A percentile compares a stretch with the other conserved stretches of the same genome.
Evolutionary conservation across 2,888 invertebrate genomes (phyloP).

Genomic region (Colostygia pectinataria): DNA sequence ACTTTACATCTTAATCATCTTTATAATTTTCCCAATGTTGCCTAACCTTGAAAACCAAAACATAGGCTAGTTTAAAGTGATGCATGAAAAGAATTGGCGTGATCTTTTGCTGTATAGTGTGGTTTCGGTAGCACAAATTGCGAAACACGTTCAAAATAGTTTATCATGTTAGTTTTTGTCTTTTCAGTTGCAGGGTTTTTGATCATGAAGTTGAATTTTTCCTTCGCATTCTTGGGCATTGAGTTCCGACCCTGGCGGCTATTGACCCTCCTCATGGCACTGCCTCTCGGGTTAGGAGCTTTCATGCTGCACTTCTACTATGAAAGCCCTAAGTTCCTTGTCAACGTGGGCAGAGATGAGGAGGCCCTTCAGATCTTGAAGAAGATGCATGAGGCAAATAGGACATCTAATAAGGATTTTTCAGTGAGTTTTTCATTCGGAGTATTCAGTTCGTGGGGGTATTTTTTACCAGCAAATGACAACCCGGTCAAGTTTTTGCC

Average conservation of each 20-base stretch:
- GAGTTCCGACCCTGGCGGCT: conserved; percentile 69
- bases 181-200: conserved; percentile 65
- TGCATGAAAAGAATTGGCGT: no score
- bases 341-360: conserved; percentile 84
- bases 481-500: no score
- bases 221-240: conserved; percentile 55
- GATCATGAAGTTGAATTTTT: conserved; percentile 65
- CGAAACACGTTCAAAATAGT: no score
- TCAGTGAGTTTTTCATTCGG: conserved; percentile 49
- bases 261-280: conserved; percentile 71
- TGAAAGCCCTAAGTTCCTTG: conserved; percentile 90
- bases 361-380: conserved; percentile 84
- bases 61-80: no score
- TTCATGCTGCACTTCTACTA: conserved; percentile 82
- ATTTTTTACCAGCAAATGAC: no score
- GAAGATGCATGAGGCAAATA: conserved; percentile 84
- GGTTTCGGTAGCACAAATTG: no score
- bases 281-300: conserved; percentile 85
- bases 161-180: no score
- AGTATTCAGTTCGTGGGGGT: background rate
- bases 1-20: no score
- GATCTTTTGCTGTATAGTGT: no score
- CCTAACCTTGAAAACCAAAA: no score
- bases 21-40: no score
- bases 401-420: conserved; percentile 53